These are phyloP conservation scores for Dinomys branickii DNA, from an alignment of 2,113 vertebrate genomes.

Conservation along the genomic window DNA sequence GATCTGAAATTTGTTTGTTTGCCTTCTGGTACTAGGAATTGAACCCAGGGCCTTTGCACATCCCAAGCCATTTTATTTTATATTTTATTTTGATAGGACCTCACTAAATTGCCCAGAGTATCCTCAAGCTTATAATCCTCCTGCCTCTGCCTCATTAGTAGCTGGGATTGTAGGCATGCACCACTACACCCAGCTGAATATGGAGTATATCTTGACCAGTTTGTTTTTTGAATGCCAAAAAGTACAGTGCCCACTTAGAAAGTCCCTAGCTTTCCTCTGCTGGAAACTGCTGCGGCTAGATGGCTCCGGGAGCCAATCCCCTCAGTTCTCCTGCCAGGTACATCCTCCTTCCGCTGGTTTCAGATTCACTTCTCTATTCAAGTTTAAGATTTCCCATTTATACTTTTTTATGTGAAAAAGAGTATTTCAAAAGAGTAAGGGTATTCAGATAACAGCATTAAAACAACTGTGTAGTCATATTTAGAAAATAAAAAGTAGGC, in stretches of 20 bases:
- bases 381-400: background rate
- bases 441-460: background rate
- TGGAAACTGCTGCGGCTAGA: constrained; percentile 28
- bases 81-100: background rate
- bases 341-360: constrained; percentile 36
- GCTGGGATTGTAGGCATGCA: background rate
- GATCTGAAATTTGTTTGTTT: background rate
- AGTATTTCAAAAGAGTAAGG: constrained; percentile 5
- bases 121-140: background rate
- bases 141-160: background rate
- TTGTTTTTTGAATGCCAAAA: constrained; percentile 26
- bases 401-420: background rate
- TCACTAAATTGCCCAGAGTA: background rate
- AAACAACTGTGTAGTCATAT: constrained; percentile 7
- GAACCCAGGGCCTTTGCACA: background rate
- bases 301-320: background rate
- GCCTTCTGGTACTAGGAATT: background rate
- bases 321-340: background rate
- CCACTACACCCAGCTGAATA: background rate
- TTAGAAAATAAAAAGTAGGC: constrained; percentile 44
- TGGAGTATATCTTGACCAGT: constrained; percentile 4
- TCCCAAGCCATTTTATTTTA: background rate
- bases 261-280: constrained; percentile 10
- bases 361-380: constrained; percentile 53
- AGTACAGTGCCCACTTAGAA: background rate